Percentiles rank a stretch among this genome's conserved stretches.
Evolutionary conservation across 2,113 vertebrate species (phyloP).

Genomic region (Cochlearius cochlearius): DNA sequence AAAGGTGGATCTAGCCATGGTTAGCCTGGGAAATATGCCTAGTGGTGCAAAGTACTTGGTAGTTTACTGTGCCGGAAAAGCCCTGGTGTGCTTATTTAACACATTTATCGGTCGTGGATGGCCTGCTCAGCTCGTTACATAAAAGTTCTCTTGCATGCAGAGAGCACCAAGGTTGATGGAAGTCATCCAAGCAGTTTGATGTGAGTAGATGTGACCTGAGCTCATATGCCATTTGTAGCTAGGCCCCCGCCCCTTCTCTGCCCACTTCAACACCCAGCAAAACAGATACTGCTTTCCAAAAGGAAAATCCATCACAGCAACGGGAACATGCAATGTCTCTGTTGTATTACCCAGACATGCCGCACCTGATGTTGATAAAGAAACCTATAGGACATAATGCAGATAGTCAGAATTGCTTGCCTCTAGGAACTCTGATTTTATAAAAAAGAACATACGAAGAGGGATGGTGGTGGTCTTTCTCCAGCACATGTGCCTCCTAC

Average conservation of each 20-base stretch:
- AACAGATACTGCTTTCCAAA: background rate
- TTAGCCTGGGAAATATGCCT: background rate
- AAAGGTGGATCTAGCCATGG: background rate
- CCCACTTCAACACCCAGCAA: rapidly evolving
- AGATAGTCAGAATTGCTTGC: background rate
- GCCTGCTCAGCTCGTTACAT: background rate
- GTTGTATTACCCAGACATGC: background rate
- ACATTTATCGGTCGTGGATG: background rate
- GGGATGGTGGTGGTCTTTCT: background rate
- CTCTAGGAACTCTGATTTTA: background rate
- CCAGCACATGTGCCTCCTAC: background rate
- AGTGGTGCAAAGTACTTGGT: background rate
- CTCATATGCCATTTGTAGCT: background rate
- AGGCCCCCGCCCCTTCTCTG: background rate
- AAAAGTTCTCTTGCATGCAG: background rate
- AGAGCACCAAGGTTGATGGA: background rate
- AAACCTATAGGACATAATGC: background rate
- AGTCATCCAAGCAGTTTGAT: background rate
- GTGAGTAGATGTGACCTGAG: background rate
- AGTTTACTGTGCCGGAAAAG: background rate
- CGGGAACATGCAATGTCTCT: background rate
- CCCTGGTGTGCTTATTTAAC: background rate
- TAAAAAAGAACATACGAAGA: background rate
- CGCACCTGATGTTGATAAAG: rapidly evolving
- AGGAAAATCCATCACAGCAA: background rate